Percentiles rank a stretch among this genome's conserved stretches.
Evolutionary conservation across 2,113 vertebrate genomes (phyloP).

Genomic region (Lutjanus erythropterus): DNA sequence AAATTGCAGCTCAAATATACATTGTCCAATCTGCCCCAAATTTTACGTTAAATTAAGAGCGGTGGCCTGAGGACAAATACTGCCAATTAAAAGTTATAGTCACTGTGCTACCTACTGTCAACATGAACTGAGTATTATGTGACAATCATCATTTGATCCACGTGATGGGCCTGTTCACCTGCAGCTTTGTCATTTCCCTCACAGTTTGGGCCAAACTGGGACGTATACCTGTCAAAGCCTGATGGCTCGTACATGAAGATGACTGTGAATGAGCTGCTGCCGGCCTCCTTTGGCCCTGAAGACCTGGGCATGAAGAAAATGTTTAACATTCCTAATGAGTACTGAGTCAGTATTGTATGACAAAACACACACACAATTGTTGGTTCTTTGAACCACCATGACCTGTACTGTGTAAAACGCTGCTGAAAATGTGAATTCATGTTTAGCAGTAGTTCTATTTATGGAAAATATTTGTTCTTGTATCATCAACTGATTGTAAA

Average conservation of each 20-base stretch:
- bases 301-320: constrained; percentile 80
- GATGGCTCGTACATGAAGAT: constrained; percentile 84
- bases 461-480: constrained; percentile 37
- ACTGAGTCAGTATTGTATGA: constrained; percentile 16
- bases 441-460: constrained; percentile 33
- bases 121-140: too few relatives aligned
- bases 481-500: constrained; percentile 1
- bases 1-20: too few relatives aligned
- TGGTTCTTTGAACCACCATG: background rate
- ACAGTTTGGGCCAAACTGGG: constrained; percentile 91
- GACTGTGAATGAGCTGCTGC: constrained; percentile 88
- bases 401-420: constrained; percentile 1
- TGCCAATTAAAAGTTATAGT: too few relatives aligned
- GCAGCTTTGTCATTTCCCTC: background rate
- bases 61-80: too few relatives aligned
- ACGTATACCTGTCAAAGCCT: constrained; percentile 87
- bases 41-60: too few relatives aligned
- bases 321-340: constrained; percentile 33
- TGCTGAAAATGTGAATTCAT: background rate
- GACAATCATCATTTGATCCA: too few relatives aligned
- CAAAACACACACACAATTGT: background rate
- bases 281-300: constrained; percentile 89
- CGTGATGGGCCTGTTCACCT: background rate
- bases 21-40: too few relatives aligned
- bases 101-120: too few relatives aligned